Evolutionary conservation across 2,113 vertebrate genomes (phyloP), one percentile per base, ranked within the genome.

Genomic region (Neofelis nebulosa): DNA sequence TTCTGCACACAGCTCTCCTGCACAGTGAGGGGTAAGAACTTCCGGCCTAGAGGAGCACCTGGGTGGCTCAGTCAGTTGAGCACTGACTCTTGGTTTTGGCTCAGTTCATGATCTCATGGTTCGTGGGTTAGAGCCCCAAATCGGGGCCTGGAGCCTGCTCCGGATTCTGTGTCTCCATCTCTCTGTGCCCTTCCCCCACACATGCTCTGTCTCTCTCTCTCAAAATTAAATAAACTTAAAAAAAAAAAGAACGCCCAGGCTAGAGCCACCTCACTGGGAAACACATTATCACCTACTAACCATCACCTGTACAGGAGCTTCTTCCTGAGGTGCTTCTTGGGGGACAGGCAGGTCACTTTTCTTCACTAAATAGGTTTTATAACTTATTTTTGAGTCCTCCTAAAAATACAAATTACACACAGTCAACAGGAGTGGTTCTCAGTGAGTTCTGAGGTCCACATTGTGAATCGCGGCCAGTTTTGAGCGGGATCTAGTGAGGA

Each of bases 351-450:
- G 93, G 55, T 97, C 66, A 31, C 89, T 96, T 87, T 98, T 98
- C 91, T 98, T 98, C 98, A 99, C 98, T 97, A 99, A 68, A 86
- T 99, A 99, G 13, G 99, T 99, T 82, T 91, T 97, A 2, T 97
- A 98, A 93, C 95, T 97, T 89, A 98, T 45, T 63, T 96, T 96
- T 94, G 98, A 74, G 87, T 98, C 94, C 83, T 98, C 98, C 99
- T 99, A 12, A 94, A 15, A 97, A 87, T 61, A 92, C 3, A 79
- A 85, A 97, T 73, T 29, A 82, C 14, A 76, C 45, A 41, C 11
- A 79, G 61, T 95, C 52, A 93, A 19, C 29, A 18, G 41, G 69
- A 21, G 41, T n/a, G 33, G 25, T 63, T 92, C 61, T 63, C 29
- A 0, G 0, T 87, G 9, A 8, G 50, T 57, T 81, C 52, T 61